Evolutionary conservation across 1,140 invertebrate genomes (phyloP).

Genomic region (Psilanteris sp.): DNA sequence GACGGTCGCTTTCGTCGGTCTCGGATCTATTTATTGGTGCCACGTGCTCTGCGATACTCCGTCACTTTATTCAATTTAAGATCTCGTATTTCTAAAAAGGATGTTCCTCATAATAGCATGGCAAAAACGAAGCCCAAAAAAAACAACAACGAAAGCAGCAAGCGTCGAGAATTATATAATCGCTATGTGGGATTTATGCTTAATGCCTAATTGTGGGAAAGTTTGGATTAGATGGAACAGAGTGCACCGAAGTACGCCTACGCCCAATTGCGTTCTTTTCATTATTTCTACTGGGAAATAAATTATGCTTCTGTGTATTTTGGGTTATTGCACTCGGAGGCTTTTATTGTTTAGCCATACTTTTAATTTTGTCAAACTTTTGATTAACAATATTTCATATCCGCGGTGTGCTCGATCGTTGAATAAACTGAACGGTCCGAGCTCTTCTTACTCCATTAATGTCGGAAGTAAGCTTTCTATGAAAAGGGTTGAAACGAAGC

Average conservation of each 20-base stretch:
- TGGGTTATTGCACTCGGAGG: too few species aligned
- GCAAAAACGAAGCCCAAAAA: conserved; percentile 52
- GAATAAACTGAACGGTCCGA: conserved; percentile 23
- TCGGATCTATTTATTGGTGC: conserved; percentile 27
- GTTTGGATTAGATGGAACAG: conserved; percentile 27
- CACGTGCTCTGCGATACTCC: conserved; percentile 42
- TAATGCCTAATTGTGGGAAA: conserved; percentile 47
- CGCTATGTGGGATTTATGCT: conserved; percentile 51
- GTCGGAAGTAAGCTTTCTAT: conserved; percentile 1
- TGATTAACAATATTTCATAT: too few species aligned
- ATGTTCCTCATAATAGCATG: conserved; percentile 69
- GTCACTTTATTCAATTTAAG: conserved; percentile 71
- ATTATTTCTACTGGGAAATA: too few species aligned
- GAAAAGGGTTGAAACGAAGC: conserved; percentile 6
- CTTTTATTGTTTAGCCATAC: too few species aligned
- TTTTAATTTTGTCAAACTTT: too few species aligned
- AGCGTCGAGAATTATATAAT: conserved; percentile 49
- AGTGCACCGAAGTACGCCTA: conserved; percentile 11
- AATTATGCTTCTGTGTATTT: too few species aligned
- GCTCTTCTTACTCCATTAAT: conserved; percentile 28
- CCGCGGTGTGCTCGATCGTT: background rate
- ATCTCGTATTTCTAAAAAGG: conserved; percentile 68
- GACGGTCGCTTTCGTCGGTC: conserved; percentile 16
- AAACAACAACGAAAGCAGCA: conserved; percentile 50
- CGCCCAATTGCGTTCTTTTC: conserved; percentile 24